Conservation (phyloP, 2,888 invertebrate genomes). For the Ferdinandea cuprea region DNA sequence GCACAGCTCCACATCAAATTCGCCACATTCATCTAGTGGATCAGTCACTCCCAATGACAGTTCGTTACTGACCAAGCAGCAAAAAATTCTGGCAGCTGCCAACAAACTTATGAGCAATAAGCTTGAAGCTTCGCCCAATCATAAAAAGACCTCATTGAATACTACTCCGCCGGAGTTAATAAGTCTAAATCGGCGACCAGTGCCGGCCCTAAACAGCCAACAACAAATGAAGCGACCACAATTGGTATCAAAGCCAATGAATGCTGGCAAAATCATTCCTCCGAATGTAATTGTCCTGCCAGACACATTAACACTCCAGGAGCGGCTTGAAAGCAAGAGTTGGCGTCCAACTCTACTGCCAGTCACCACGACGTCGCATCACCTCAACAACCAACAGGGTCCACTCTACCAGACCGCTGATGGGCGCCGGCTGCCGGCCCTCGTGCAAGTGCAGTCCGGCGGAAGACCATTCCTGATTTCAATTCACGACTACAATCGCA, state of each 20-base stretch:
- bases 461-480: slow-evolving; percentile 92
- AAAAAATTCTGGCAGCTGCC: slow-evolving; percentile 80
- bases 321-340: slow-evolving; percentile 84
- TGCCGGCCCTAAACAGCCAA: slow-evolving; percentile 75
- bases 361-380: slow-evolving; percentile 83
- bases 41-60: slow-evolving; percentile 51
- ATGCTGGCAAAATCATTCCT: slow-evolving; percentile 75
- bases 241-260: slow-evolving; percentile 74
- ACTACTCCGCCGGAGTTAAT: slow-evolving; percentile 85
- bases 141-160: slow-evolving; percentile 75
- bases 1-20: slow-evolving; percentile 51
- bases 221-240: slow-evolving; percentile 81
- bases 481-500: slow-evolving; percentile 90
- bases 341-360: slow-evolving; percentile 90
- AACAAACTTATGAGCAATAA: slow-evolving; percentile 78
- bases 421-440: slow-evolving; percentile 85
- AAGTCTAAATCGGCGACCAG: slow-evolving; percentile 84
- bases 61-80: slow-evolving; percentile 78
- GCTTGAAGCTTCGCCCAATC: slow-evolving; percentile 74
- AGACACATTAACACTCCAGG: slow-evolving; percentile 82
- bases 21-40: slow-evolving; percentile 52
- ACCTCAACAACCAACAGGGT: slow-evolving; percentile 79
- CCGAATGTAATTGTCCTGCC: slow-evolving; percentile 81
- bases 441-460: slow-evolving; percentile 90
- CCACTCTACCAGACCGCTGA: slow-evolving; percentile 85